Conservation (phyloP, 2,888 invertebrate species). For the Mesorhabditis sp. region DNA sequence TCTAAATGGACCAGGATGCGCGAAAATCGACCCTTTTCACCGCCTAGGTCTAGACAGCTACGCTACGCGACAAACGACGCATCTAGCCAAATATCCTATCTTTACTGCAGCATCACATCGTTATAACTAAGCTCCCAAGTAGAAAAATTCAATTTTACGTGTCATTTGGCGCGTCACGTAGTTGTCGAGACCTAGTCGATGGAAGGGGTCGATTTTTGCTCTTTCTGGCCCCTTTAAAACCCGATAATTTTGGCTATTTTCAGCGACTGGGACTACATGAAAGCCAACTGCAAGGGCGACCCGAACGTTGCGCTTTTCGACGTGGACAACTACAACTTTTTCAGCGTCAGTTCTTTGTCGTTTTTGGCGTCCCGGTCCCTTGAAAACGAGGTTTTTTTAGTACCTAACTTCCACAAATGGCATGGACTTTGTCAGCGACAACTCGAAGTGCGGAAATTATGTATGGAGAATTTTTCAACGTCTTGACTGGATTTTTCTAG, state of each 20-base stretch:
- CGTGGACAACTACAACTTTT: constrained; percentile 42
- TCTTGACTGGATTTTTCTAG: neutral
- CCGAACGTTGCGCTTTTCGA: constrained; percentile 11
- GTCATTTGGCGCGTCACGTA: too few species aligned
- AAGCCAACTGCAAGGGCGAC: constrained; percentile 20
- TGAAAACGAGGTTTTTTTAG: neutral
- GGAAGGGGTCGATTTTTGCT: too few species aligned
- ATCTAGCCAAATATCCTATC: too few species aligned
- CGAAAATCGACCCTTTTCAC: too few species aligned
- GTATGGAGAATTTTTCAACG: neutral
- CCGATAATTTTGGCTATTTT: neutral
- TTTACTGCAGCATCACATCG: neutral
- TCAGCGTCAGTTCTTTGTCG: neutral
- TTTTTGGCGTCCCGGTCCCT: neutral
- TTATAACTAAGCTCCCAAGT: neutral
- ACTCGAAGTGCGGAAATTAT: constrained; percentile 28
- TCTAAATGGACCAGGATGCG: too few species aligned
- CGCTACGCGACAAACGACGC: too few species aligned
- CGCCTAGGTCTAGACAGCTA: too few species aligned
- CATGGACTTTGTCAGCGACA: constrained; percentile 31
- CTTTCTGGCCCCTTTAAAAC: too few species aligned
- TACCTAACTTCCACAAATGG: constrained; percentile 12
- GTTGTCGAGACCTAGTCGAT: too few species aligned
- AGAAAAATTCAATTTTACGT: too few species aligned
- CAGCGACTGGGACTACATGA: constrained; percentile 38